Evolutionary conservation across 1,140 invertebrate species (phyloP), one percentile per base, ranked within the genome.

Genomic region (Papilio polytes): DNA sequence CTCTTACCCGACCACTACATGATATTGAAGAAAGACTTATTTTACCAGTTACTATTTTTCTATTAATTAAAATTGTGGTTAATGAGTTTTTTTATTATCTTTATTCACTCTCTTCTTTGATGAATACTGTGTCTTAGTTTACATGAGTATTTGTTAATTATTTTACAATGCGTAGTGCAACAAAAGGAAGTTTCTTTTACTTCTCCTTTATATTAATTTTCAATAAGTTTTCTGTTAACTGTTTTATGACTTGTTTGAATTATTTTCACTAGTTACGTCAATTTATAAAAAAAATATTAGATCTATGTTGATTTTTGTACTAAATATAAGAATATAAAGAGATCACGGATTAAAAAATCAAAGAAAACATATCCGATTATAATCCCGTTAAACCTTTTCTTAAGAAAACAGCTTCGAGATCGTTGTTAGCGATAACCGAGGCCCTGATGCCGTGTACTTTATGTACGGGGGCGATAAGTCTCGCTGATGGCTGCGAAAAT

Each of bases 341-440:
- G 44, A 76, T 76, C 22, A 51, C 15, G 13, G 22, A 76, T 76
- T 46, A 51, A 76, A 74, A 46, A 51, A 51, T 51, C 74, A 26
- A 51, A 73, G 53, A 70, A 70, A 20, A 26, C 44, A 76, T 76
- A n/a, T 76, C 20, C 51, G 46, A 76, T 76, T 44, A 76, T 53
- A 26, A 76, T 48, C 46, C 9, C 10, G 46, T 76, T 48, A 76
- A 76, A 76, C 44, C 74, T 51, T 76, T 76, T 76, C 74, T 76
- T 48, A 76, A 2, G 22, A 53, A 53, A 76, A 76, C 74, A 76
- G 74, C 74, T 76, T 76, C 12, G 46, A 76, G 74, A 76, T 76
- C 20, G 41, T 76, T 76, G 74, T 76, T 51, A 76, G n/a, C 74
- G 74, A 76, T 76, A 76, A 73, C 36, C 44, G 22, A 26, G 44